Evolutionary conservation across 2,888 invertebrate species (phyloP).

Genomic region (Meganola albula): DNA sequence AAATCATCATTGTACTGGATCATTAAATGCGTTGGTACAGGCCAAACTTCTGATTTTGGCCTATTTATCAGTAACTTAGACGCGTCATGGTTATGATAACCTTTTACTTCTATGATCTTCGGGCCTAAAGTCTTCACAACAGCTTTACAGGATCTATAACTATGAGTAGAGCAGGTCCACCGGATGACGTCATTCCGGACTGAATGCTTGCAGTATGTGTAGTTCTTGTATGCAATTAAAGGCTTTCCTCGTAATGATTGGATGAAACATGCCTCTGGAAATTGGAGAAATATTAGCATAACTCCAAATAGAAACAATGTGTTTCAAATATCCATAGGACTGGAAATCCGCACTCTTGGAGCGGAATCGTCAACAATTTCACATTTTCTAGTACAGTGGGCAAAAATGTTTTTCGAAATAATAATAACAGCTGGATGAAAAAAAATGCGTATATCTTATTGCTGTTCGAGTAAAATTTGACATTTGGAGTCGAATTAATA

Average conservation of each 20-base stretch:
- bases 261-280: slow-evolving; percentile 48
- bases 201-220: slow-evolving; percentile 62
- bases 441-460: no score
- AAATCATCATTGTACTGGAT: no score
- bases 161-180: slow-evolving; percentile 70
- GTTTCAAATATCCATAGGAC: no score
- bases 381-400: no score
- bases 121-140: slow-evolving; percentile 57
- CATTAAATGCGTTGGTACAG: slow-evolving; percentile 5
- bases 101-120: slow-evolving; percentile 57
- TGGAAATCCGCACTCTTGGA: no score
- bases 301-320: no score
- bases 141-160: slow-evolving; percentile 65
- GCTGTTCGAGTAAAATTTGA: no score
- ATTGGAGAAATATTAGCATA: neutral
- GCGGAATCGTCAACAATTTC: no score
- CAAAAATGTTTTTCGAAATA: no score
- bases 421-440: no score
- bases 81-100: slow-evolving; percentile 62
- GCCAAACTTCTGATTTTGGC: slow-evolving; percentile 13
- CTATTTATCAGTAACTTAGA: slow-evolving; percentile 55
- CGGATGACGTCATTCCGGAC: slow-evolving; percentile 48
- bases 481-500: no score
- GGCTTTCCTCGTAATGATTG: slow-evolving; percentile 61
- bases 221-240: slow-evolving; percentile 56